Evolutionary conservation across 2,888 invertebrate genomes (phyloP).

Genomic region (Nomada fucata): DNA sequence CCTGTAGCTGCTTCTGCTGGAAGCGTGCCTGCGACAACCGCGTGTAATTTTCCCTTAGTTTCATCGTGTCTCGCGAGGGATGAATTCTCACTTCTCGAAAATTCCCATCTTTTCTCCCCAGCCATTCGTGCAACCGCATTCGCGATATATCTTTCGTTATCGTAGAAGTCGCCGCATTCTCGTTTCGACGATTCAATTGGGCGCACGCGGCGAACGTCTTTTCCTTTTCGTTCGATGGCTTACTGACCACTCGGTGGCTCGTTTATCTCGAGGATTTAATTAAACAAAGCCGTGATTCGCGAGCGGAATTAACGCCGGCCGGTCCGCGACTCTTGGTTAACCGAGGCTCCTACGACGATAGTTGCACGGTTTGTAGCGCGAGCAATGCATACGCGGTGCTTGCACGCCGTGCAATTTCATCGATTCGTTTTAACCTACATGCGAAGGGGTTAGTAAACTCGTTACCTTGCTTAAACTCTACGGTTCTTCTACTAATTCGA

Average conservation of each 20-base stretch:
- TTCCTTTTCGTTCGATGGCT: not conserved
- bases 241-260: not conserved
- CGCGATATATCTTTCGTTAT: no score
- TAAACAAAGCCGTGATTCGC: constrained; percentile 24
- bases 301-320: constrained; percentile 22
- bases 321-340: constrained; percentile 46
- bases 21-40: constrained; percentile 89
- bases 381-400: constrained; percentile 55
- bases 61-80: constrained; percentile 24
- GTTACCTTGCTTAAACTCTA: constrained; percentile 62
- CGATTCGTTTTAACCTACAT: constrained; percentile 77
- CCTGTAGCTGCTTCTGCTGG: constrained; percentile 92
- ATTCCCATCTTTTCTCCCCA: no score
- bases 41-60: constrained; percentile 46
- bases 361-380: constrained; percentile 37
- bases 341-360: constrained; percentile 48
- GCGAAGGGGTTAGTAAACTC: constrained; percentile 78
- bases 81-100: not conserved
- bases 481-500: constrained; percentile 38
- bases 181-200: not conserved
- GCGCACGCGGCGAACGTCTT: not conserved
- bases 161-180: no score
- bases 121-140: no score
- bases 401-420: constrained; percentile 67
- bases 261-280: constrained; percentile 23